Evolutionary conservation across 1,140 invertebrate species (phyloP).

Genomic region (Drosophila sulfurigaster): DNA sequence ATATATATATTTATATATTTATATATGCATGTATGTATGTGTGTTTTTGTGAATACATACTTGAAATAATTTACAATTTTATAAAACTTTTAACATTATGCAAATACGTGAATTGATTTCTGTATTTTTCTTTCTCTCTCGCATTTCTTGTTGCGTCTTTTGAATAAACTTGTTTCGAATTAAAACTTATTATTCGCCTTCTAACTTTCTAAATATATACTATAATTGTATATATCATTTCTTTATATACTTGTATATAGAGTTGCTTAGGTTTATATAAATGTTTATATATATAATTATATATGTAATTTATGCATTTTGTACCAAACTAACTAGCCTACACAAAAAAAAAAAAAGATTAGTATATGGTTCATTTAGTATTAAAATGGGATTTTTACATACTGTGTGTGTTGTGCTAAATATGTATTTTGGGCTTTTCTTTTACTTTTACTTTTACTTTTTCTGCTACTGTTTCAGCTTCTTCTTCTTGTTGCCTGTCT

Average conservation of each 20-base stretch:
- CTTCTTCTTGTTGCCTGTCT: conserved; percentile 14
- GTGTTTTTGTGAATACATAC: not conserved
- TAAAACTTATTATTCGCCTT: conserved; percentile 29
- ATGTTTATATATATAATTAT: conserved; percentile 43
- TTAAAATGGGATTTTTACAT: conserved; percentile 71
- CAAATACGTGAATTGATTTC: conserved; percentile 18
- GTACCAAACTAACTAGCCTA: conserved; percentile 71
- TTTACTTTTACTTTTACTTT: conserved; percentile 5
- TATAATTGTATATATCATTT: conserved; percentile 33
- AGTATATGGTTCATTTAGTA: conserved; percentile 39
- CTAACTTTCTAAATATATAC: not conserved
- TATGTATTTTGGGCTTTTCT: conserved; percentile 39
- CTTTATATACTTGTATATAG: conserved; percentile 38
- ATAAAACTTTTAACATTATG: conserved; percentile 51
- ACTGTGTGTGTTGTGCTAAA: conserved; percentile 44
- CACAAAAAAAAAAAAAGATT: conserved; percentile 58
- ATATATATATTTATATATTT: conserved; percentile 32
- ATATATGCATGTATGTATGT: conserved; percentile 31
- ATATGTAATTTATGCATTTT: conserved; percentile 56
- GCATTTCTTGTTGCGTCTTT: conserved; percentile 35
- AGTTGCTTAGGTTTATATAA: conserved; percentile 30
- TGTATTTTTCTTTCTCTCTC: conserved; percentile 1
- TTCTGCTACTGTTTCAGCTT: not conserved
- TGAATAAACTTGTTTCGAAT: conserved; percentile 43
- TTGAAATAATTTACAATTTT: conserved; percentile 58